Percentiles rank a stretch among this genome's conserved stretches.
Evolutionary conservation across 2,888 invertebrate genomes (phyloP).

Genomic region (Drosophila mercatorum): DNA sequence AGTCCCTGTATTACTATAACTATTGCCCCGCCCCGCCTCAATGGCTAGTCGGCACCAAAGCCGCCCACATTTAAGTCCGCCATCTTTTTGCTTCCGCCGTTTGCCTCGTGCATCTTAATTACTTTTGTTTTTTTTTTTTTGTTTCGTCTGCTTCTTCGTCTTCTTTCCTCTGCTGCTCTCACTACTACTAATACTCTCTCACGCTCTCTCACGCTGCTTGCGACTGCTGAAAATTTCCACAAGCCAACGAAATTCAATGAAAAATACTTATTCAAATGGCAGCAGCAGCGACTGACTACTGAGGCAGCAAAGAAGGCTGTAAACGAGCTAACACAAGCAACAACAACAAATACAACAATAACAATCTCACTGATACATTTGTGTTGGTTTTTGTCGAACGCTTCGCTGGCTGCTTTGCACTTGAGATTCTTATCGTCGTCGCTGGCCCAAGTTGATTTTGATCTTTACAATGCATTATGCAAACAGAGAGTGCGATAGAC

Average conservation of each 20-base stretch:
- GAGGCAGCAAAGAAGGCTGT: conserved; percentile 69
- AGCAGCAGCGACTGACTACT: conserved; percentile 54
- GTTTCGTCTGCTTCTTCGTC: conserved; percentile 4
- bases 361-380: conserved; percentile 60
- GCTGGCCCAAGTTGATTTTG: conserved; percentile 72
- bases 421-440: conserved; percentile 77
- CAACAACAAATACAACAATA: conserved; percentile 12
- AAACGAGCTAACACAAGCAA: conserved; percentile 63
- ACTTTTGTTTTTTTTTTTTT: conserved; percentile 49
- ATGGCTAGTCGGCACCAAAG: conserved; percentile 35
- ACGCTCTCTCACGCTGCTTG: conserved; percentile 4
- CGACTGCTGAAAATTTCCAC: conserved; percentile 72
- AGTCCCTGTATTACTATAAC: background rate
- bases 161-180: too few relatives aligned
- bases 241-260: conserved; percentile 79
- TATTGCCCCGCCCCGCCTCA: conserved; percentile 3
- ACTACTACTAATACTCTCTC: background rate
- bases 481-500: conserved; percentile 51
- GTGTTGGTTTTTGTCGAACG: conserved; percentile 72
- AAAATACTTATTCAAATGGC: conserved; percentile 74
- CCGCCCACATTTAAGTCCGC: conserved; percentile 70
- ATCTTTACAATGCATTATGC: conserved; percentile 77
- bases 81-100: conserved; percentile 79
- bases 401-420: conserved; percentile 78
- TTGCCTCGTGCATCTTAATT: conserved; percentile 80